phyloP scores from a whole-genome alignment of 2,888 invertebrate species.

The Caenorhabditis drosophilae region DNA sequence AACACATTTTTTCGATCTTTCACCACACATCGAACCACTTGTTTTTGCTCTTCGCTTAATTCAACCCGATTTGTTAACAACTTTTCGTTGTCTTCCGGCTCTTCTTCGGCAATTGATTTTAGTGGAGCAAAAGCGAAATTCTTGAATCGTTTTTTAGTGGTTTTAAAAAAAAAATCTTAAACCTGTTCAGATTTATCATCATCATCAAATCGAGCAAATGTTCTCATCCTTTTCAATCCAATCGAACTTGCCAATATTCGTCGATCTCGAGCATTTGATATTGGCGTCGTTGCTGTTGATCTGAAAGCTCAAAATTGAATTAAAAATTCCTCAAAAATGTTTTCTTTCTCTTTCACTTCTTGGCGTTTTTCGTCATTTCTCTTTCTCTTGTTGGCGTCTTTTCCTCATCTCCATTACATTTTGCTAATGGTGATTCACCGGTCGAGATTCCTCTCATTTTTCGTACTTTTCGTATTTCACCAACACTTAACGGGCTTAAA shows the following conservation, averaged over 20 bases:
- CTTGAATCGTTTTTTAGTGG: constrained; percentile 2
- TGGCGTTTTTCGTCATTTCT: no score
- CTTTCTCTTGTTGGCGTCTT: no score
- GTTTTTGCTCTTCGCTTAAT: constrained; percentile 36
- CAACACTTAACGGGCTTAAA: constrained; percentile 53
- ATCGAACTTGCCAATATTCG: constrained; percentile 25
- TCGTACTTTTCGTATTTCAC: constrained; percentile 53
- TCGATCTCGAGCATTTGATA: constrained; percentile 7
- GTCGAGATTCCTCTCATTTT: constrained; percentile 30
- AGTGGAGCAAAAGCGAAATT: constrained; percentile 7
- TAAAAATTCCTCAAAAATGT: neutral
- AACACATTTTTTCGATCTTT: constrained; percentile 77
- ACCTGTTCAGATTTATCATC: constrained; percentile 12
- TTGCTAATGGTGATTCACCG: constrained; percentile 27
- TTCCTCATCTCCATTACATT: no score
- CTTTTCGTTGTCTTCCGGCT: neutral
- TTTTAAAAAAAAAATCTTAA: constrained; percentile 3
- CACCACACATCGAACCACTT: constrained; percentile 32
- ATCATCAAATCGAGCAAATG: constrained; percentile 23
- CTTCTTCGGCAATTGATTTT: constrained; percentile 10
- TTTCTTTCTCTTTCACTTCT: neutral
- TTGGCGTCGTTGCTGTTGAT: constrained; percentile 6
- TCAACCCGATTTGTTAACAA: constrained; percentile 5
- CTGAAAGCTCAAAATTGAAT: no score
- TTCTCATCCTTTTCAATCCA: constrained; percentile 25